Base-by-base conservation (phyloP, 35 echinoderm and acorn worm genomes). In the Apostichopus californicus region DNA sequence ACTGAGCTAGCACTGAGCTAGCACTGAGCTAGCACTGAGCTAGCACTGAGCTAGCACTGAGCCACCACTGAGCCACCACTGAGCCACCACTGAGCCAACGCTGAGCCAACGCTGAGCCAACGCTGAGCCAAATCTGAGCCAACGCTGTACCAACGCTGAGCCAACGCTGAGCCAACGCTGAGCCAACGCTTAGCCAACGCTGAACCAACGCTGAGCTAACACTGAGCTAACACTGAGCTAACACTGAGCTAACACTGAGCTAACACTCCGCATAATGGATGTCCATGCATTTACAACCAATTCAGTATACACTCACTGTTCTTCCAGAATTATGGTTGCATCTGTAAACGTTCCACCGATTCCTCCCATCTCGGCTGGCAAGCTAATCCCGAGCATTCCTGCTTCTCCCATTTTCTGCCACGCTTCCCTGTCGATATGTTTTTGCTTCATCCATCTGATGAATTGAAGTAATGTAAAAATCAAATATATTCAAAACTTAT, bases 321-420 rank as follows among this genome's bases (percentile, higher is more conserved):
- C 95, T 92, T 96, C 93, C 9, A 87, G 54, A 5, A 87, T 55
- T n/a, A 96, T 90, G 17, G 61, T 18, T 24, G 92, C 18, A 60
- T 88, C 91, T 46, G 66, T 54, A 9, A 94, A 54, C 63, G 94
- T 93, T 13, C 90, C 95, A 55, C 95, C 95, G 80, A 94, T 24
- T 54, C 95, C 95, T 11, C 95, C 95, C 17, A 65, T 14, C 9
- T 94, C 82, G 23, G 70, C 90, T 22, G 95, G 92, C 10, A 94
- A 64, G 83, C 46, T 82, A 56, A 94, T 82, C n/a, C 95, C 95
- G 14, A 96, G 93, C 6, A 96, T 52, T 52, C 95, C 95, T 15
- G 90, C 60, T 12, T 54, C 70, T 1, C 95, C 95, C 68, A 91
- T 57, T 55, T 96, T 77, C 93, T 90, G 89, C 4, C 85, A 60